Evolutionary conservation across 2,113 vertebrate genomes (phyloP).

Genomic region (Hipposideros armiger): DNA sequence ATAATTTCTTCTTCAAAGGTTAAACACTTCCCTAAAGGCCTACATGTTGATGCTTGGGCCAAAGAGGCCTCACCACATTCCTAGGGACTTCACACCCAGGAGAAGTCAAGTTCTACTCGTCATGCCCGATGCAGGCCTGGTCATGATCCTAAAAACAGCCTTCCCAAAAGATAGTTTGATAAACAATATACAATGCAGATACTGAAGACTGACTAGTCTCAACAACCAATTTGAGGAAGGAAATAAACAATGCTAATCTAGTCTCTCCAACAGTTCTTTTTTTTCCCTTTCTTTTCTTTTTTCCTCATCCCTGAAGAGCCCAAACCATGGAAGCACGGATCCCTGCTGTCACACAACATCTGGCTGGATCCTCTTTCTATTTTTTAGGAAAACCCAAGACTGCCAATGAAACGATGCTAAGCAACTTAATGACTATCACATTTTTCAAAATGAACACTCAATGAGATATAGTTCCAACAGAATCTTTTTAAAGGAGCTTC

Average conservation of each 20-base stretch:
- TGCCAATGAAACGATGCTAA: slow-evolving; percentile 66
- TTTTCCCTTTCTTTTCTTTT: background rate
- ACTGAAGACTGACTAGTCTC: background rate
- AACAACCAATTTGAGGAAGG: slow-evolving; percentile 35
- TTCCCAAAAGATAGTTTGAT: background rate
- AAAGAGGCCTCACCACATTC: background rate
- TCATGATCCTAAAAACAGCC: slow-evolving; percentile 9
- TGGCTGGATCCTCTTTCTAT: slow-evolving; percentile 4
- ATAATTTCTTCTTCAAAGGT: slow-evolving; percentile 11
- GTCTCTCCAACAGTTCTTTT: background rate
- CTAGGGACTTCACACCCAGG: background rate
- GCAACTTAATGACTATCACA: slow-evolving; percentile 23
- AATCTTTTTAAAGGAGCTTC: slow-evolving; percentile 44
- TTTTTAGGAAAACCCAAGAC: slow-evolving; percentile 55
- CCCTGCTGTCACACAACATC: slow-evolving; percentile 30
- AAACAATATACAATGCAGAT: background rate
- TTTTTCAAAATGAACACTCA: slow-evolving; percentile 63
- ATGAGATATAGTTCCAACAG: background rate
- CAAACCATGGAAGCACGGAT: slow-evolving; percentile 6
- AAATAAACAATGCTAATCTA: slow-evolving; percentile 25
- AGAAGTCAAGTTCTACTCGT: background rate
- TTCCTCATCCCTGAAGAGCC: background rate
- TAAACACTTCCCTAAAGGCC: background rate
- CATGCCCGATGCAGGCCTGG: background rate
- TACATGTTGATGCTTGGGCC: background rate